Percentiles rank a stretch among this genome's conserved stretches.
phyloP scores from a whole-genome alignment of 1,140 invertebrate species.

The Cardiocondyla obscurior region DNA sequence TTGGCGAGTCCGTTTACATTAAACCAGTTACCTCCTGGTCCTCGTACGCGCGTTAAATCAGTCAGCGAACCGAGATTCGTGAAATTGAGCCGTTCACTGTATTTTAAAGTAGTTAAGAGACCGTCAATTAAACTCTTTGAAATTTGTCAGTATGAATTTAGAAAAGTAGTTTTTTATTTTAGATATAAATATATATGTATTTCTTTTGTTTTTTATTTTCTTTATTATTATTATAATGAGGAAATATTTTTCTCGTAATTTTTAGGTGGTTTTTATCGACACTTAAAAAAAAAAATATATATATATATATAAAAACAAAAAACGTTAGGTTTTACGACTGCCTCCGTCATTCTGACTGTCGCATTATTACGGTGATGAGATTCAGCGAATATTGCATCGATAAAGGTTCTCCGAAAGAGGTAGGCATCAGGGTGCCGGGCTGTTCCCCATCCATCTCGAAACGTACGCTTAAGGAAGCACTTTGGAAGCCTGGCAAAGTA shows the following conservation, averaged over 20 bases:
- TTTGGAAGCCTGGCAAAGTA: constrained; percentile 66
- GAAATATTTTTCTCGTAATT: not conserved
- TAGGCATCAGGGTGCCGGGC: not conserved
- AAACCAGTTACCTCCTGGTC: constrained; percentile 38
- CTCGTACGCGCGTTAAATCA: constrained; percentile 18
- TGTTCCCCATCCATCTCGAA: constrained; percentile 49
- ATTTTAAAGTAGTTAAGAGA: not conserved
- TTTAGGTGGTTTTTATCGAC: not conserved
- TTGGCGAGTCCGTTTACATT: constrained; percentile 50
- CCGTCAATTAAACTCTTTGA: not conserved
- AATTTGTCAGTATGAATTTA: not conserved
- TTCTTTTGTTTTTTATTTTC: not conserved
- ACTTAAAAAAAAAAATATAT: not conserved
- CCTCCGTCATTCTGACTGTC: constrained; percentile 9
- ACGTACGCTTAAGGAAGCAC: constrained; percentile 69
- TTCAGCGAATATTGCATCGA: constrained; percentile 61
- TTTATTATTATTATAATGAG: not conserved
- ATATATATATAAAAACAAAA: not conserved
- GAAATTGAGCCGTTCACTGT: not conserved
- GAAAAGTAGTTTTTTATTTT: not conserved
- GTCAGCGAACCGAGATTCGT: not conserved
- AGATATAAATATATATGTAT: not conserved
- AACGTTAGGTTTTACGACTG: not conserved
- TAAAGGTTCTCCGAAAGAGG: constrained; percentile 62
- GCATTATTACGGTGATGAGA: constrained; percentile 28